A percentile compares a stretch with the other conserved stretches of the same genome.
These are phyloP conservation scores for Peromyscus californicus DNA, from an alignment of 2,113 vertebrate species.

Conservation along the genomic window DNA sequence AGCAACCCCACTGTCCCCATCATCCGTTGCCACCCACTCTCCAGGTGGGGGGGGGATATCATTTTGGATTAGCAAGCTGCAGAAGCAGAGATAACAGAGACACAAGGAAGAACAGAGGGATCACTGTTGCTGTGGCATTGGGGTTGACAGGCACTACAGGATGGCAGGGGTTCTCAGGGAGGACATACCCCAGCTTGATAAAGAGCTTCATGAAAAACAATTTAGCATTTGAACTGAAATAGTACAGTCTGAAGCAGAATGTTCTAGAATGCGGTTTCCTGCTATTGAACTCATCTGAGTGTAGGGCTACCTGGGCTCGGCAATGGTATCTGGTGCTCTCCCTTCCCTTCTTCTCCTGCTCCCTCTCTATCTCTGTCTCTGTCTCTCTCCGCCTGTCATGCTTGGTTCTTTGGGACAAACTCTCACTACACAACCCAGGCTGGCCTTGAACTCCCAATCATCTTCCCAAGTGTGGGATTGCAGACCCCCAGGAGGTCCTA, in stretches of 20 bases:
- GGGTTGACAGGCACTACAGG: background rate
- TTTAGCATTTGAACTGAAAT: background rate
- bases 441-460: background rate
- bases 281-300: background rate
- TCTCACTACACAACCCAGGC: background rate
- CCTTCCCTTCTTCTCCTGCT: background rate
- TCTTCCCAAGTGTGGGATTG: background rate
- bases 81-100: background rate
- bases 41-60: background rate
- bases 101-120: fast-evolving
- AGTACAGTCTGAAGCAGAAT: fast-evolving
- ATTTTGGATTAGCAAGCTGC: background rate
- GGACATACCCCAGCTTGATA: background rate
- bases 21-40: background rate
- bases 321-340: too few species aligned
- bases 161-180: background rate
- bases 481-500: background rate
- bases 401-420: background rate
- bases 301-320: background rate
- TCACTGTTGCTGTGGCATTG: background rate
- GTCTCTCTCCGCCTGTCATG: too few species aligned
- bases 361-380: background rate
- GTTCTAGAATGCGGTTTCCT: background rate
- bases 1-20: background rate
- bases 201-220: background rate